Percentiles rank a stretch among this genome's conserved stretches.
Conservation (phyloP, 1,140 invertebrate species). For the Eufriesea mexicana region DNA sequence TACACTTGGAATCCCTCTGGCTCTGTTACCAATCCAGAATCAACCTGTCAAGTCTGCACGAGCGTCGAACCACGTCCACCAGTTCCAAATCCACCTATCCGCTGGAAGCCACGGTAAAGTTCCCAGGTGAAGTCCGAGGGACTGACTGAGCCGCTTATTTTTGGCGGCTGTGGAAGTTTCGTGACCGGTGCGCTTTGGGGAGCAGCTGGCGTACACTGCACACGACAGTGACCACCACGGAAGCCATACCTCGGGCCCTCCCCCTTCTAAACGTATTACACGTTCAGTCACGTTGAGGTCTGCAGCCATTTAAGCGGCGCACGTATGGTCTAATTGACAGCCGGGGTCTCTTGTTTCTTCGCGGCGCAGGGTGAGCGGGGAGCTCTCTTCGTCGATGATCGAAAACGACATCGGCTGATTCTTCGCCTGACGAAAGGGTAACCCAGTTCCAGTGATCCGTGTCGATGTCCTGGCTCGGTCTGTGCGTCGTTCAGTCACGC, state of each 20-base stretch:
- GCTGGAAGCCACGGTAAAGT: neutral
- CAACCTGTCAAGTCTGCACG: too few species aligned
- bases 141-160: slow-evolving; percentile 24
- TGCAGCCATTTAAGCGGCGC: slow-evolving; percentile 68
- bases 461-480: neutral
- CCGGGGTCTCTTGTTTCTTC: slow-evolving; percentile 11
- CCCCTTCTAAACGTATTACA: slow-evolving; percentile 76
- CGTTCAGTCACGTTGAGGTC: slow-evolving; percentile 72
- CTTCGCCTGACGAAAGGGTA: neutral
- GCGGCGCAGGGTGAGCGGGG: neutral
- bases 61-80: too few species aligned
- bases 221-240: slow-evolving; percentile 53
- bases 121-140: neutral
- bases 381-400: neutral
- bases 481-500: neutral
- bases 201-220: slow-evolving; percentile 51
- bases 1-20: too few species aligned
- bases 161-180: slow-evolving; percentile 1
- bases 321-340: slow-evolving; percentile 69
- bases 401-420: slow-evolving; percentile 12
- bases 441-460: slow-evolving; percentile 15
- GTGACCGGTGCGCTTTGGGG: slow-evolving; percentile 26
- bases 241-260: slow-evolving; percentile 72
- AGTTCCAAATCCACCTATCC: neutral
- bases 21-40: too few species aligned